phyloP scores from a whole-genome alignment of 2,888 invertebrate species.

The Drosophila anomalata region DNA sequence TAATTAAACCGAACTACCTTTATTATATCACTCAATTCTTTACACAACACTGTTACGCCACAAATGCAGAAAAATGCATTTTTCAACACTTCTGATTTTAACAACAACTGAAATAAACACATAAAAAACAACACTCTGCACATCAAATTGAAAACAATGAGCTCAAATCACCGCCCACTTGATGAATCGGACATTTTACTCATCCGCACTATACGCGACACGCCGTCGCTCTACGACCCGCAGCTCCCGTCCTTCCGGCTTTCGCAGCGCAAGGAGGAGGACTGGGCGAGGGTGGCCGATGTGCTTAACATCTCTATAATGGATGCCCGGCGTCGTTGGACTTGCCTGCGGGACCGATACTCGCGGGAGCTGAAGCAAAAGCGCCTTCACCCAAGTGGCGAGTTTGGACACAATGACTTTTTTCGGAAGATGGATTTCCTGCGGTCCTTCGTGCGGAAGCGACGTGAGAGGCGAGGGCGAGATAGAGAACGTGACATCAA shows the following conservation, averaged over 20 bases:
- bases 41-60: too few species aligned
- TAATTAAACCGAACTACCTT: too few species aligned
- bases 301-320: constrained; percentile 64
- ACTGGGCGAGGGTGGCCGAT: constrained; percentile 82
- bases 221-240: constrained; percentile 82
- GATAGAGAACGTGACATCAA: constrained; percentile 67
- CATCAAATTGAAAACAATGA: constrained; percentile 52
- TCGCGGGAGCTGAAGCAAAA: constrained; percentile 82
- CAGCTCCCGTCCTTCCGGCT: constrained; percentile 81
- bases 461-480: constrained; percentile 76
- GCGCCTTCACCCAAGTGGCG: constrained; percentile 72
- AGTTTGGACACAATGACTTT: constrained; percentile 79
- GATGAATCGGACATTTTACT: constrained; percentile 78
- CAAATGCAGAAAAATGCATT: background rate
- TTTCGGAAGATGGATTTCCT: constrained; percentile 81
- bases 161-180: constrained; percentile 74
- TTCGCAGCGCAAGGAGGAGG: constrained; percentile 80
- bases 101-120: constrained; percentile 7
- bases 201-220: constrained; percentile 78
- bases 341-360: constrained; percentile 83
- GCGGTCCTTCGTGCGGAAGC: constrained; percentile 78
- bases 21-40: too few species aligned
- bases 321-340: constrained; percentile 82
- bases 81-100: background rate
- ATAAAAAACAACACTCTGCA: constrained; percentile 5